Percentiles rank a stretch among this genome's conserved stretches.
phyloP scores from a whole-genome alignment of 2,888 invertebrate genomes.

The Eumerus sabulonum region DNA sequence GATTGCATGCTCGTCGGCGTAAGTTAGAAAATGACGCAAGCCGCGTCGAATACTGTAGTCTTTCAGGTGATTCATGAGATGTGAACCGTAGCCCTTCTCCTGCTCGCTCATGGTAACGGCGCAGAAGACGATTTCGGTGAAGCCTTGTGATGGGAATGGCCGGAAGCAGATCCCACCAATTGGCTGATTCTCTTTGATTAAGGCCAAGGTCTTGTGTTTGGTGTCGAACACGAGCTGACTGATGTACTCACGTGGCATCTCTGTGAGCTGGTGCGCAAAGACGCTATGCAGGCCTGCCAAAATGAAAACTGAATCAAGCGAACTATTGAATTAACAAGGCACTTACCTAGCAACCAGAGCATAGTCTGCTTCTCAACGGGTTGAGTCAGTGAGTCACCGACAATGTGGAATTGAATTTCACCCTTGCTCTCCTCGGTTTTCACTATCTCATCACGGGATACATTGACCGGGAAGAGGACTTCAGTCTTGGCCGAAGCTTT shows the following conservation, averaged over 20 bases:
- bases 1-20: constrained; percentile 96
- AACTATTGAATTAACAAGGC: no score
- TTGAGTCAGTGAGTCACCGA: constrained; percentile 92
- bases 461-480: constrained; percentile 85
- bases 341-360: constrained; percentile 83
- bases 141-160: constrained; percentile 93
- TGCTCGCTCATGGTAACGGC: constrained; percentile 96
- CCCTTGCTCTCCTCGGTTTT: constrained; percentile 91
- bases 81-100: constrained; percentile 97
- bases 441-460: constrained; percentile 91
- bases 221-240: constrained; percentile 92
- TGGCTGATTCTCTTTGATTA: constrained; percentile 92
- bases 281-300: constrained; percentile 88
- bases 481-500: constrained; percentile 80
- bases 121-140: constrained; percentile 98
- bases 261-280: constrained; percentile 94
- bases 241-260: constrained; percentile 97
- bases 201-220: constrained; percentile 92
- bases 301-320: no score
- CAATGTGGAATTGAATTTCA: constrained; percentile 92
- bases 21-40: constrained; percentile 94
- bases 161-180: constrained; percentile 98
- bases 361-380: constrained; percentile 91
- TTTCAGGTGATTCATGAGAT: constrained; percentile 98
- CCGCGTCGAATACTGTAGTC: constrained; percentile 94